Percentiles rank a stretch among this genome's conserved stretches.
Conservation (phyloP, 1,140 invertebrate species). For the honey bee (Apis mellifera) region DNA sequence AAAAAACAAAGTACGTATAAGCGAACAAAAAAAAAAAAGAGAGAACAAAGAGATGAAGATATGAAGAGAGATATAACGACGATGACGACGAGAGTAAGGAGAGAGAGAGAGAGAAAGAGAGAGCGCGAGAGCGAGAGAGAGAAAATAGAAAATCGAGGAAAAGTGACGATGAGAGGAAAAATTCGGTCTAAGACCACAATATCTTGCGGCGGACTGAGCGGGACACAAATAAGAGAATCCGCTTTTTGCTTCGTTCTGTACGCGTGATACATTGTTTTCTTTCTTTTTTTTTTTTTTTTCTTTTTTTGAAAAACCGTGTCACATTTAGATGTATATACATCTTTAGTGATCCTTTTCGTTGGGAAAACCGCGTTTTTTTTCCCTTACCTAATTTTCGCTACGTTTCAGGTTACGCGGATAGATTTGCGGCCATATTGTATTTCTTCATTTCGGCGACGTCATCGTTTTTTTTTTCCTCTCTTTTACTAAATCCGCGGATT, state of each 20-base stretch:
- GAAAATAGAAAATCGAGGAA: constrained; percentile 39
- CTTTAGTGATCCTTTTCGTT: background rate
- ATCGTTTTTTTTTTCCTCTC: background rate
- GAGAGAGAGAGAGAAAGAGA: constrained; percentile 14
- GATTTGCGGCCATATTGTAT: constrained; percentile 32
- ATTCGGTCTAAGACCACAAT: constrained; percentile 76
- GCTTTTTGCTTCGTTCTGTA: constrained; percentile 46
- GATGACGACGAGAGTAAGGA: constrained; percentile 34
- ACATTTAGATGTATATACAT: background rate
- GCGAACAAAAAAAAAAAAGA: constrained; percentile 65
- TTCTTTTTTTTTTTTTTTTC: constrained; percentile 54
- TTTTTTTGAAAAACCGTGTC: background rate
- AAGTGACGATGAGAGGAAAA: constrained; percentile 58
- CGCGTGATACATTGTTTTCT: constrained; percentile 31
- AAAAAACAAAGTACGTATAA: constrained; percentile 80
- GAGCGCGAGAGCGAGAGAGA: constrained; percentile 35
- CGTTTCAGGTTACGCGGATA: constrained; percentile 33
- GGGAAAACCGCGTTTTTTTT: background rate
- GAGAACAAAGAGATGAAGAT: constrained; percentile 33
- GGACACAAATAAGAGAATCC: constrained; percentile 56
- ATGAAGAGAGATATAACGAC: constrained; percentile 41
- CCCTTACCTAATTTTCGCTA: background rate
- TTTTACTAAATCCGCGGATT: background rate
- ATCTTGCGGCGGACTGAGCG: constrained; percentile 72
- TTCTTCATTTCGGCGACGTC: background rate